Evolutionary conservation across 30 jellyfish, hydroid and myxozoan genomes (phyloP).

Genomic region (Catostylus mosaicus): DNA sequence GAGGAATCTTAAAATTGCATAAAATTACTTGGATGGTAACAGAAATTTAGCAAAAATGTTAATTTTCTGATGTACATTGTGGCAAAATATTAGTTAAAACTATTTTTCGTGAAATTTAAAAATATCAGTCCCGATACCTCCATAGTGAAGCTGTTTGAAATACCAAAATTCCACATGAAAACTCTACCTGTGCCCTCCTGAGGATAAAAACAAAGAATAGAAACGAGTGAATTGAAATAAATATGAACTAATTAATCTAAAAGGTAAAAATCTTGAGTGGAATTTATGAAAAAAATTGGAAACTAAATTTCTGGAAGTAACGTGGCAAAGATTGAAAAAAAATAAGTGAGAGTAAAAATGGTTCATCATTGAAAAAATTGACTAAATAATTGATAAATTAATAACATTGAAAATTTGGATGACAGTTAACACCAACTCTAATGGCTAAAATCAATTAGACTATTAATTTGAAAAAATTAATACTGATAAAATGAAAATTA

Average conservation of each 20-base stretch:
- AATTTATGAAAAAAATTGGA: not conserved
- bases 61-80: too few relatives aligned
- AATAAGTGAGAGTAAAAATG: not conserved
- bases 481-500: not conserved
- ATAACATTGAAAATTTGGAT: not conserved
- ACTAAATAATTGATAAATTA: not conserved
- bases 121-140: too few relatives aligned
- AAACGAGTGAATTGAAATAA: not conserved
- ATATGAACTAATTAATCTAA: not conserved
- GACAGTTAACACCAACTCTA: too few relatives aligned
- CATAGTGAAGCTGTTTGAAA: conserved; percentile 78
- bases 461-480: too few relatives aligned
- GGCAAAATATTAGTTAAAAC: too few relatives aligned
- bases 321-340: not conserved
- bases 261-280: not conserved
- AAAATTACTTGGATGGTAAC: too few relatives aligned
- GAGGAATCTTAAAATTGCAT: too few relatives aligned
- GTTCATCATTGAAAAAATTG: not conserved
- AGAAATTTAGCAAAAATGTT: too few relatives aligned
- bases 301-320: too few relatives aligned
- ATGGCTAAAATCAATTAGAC: too few relatives aligned
- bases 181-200: conserved; percentile 95
- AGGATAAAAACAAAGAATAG: not conserved
- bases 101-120: too few relatives aligned
- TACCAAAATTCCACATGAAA: conserved; percentile 95